Base-by-base conservation (phyloP, 2,888 invertebrate species). In the Drosophila percnosoma region DNA sequence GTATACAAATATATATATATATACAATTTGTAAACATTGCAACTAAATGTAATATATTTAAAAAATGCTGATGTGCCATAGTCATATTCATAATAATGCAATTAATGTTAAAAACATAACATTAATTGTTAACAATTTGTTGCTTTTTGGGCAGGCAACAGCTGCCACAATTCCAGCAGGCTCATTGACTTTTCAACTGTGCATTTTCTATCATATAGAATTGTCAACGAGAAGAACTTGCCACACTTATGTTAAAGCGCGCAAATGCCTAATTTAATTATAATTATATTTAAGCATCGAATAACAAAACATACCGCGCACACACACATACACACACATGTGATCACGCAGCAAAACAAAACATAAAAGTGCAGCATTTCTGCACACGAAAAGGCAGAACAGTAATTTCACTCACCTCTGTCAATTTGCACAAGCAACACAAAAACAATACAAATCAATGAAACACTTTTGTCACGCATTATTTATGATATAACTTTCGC, bases 381-480 rank as follows among this genome's bases (percentile, higher is more conserved):
- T 27, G 38, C 33, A 42, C 45, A 8, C 24, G 15, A 55, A 15
- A 34, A 33, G 27, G 58, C 27, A n/a, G 34, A 69, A 67, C 54
- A 68, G 54, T 55, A 61, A 42, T 36, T 55, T 57, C 68, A 82
- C 71, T 91, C 73, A 75, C 78, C 81, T 76, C 29, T 64, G 77
- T 84, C 76, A 69, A 85, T 82, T 73, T 80, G 80, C 66, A 82
- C 77, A 78, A 91, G 71, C 38, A 89, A 60, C 68, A 82, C 73
- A 69, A 80, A 67, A 78, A 91, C 70, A 75, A 79, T 52, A 68
- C 81, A 80, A 83, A 91, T 80, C 73, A 87, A 77, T 71, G 78
- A 80, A 85, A 92, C 90, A 90, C 80, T 80, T 73, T 68, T 65
- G 55, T 71, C 80, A 76, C 78, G 73, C 83, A 83, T 83, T 85